A percentile compares a stretch with the other conserved stretches of the same genome.
Conservation (phyloP, 2,888 invertebrate species). For the Ceramica pisi region DNA sequence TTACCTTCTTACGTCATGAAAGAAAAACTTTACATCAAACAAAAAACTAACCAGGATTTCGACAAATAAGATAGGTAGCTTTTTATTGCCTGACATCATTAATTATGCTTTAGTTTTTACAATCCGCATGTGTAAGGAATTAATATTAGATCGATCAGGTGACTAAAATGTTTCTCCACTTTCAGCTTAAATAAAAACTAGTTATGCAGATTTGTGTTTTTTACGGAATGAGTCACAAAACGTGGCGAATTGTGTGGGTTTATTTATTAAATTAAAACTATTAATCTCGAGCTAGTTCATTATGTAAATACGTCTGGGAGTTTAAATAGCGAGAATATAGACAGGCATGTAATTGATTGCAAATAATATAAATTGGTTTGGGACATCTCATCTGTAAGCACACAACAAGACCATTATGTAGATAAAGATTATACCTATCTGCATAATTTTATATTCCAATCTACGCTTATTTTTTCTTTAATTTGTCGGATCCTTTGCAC, state of each 20-base stretch:
- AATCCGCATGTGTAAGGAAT: neutral
- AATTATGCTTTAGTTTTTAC: neutral
- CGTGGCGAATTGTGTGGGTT: slow-evolving; percentile 9
- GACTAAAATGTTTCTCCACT: slow-evolving; percentile 6
- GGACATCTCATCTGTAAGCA: slow-evolving; percentile 6
- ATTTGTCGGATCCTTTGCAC: neutral
- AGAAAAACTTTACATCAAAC: neutral
- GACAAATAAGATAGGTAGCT: neutral
- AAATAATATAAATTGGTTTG: slow-evolving; percentile 39
- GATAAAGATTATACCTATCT: neutral
- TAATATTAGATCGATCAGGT: slow-evolving; percentile 15
- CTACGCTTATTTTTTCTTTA: neutral
- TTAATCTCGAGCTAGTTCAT: slow-evolving; percentile 44
- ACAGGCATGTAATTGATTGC: slow-evolving; percentile 52
- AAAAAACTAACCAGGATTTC: neutral
- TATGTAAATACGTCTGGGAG: slow-evolving; percentile 42
- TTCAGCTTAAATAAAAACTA: slow-evolving; percentile 15
- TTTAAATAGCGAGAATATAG: slow-evolving; percentile 40
- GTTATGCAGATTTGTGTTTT: slow-evolving; percentile 26
- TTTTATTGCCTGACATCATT: neutral
- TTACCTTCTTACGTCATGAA: neutral
- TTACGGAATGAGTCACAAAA: slow-evolving; percentile 21
- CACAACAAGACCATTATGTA: neutral
- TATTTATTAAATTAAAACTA: slow-evolving; percentile 39
- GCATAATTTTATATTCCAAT: neutral